Evolutionary conservation across 1,140 invertebrate species (phyloP), one percentile per base, ranked within the genome.

Genomic region (Pollicipes pollicipes): DNA sequence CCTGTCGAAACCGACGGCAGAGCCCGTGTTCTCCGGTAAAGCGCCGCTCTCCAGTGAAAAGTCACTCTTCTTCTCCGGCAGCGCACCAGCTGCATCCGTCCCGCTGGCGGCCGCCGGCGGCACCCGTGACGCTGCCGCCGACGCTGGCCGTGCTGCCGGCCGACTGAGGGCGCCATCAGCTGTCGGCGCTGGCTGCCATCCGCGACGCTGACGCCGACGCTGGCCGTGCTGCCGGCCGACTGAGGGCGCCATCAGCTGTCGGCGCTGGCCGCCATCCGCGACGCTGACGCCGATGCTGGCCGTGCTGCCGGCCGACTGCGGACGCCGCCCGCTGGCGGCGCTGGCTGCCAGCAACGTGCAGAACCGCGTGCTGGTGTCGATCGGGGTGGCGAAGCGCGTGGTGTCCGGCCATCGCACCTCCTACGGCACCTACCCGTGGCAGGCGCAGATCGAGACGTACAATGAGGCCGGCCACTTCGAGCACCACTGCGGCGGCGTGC

Each of bases 401-500:
- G 45, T 58, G 13, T 10, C 13, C 45, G 45, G 45, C 45, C 13
- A 21, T 24, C 45, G 10, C 2, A 21, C 32, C 32, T 21, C 2
- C 32, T 68, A 31, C 32, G 32, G 32, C 32, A 68, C 13, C 13
- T 68, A 68, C 30, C 30, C 30, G 67, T 68, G 30, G 35, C 67
- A 68, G 17, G 30, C 67, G 67, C 30, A 32, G 30, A 10, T 68
- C 10, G 13, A 21, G 6, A 21, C 30, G 6, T 68, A 21, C 67
- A 68, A 32, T 21, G n/a, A 26, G 24, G 26, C 21, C 31, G 31
- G 37, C 31, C 68, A 32, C 0, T n/a, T n/a, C 37, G 68, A 35
- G 68, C 72, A 73, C 45, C 72, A 71, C 69, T 73, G 72, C 28
- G 72, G 72, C 0, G 72, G 69, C 29, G 72, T 69, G 32, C 68